Base-by-base conservation (phyloP, 2,888 invertebrate genomes). In the Disparrhopalites patrizii region DNA sequence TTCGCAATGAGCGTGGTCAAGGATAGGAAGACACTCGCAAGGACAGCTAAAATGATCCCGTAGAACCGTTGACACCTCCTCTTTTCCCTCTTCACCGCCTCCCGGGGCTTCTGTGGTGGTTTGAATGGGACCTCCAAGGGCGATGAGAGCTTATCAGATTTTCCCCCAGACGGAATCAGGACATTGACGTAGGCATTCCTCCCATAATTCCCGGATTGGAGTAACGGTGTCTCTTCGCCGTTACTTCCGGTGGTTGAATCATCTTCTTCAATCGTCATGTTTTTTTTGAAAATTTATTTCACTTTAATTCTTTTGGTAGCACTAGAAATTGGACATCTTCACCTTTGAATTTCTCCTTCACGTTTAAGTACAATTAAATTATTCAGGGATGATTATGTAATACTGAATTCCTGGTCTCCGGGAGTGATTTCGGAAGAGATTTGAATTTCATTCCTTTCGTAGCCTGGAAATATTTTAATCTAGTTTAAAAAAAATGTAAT, bases 31-130 rank as follows among this genome's bases (percentile, higher is more conserved):
- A 71, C 54, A 55, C 71, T 71, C 1, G 71, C 69, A 5, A 62
- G 50, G 1, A 73, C 20, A 3, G 68, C 70, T n/a, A 71, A 51
- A 40, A 71, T 62, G 10, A 73, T 71, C 1, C 73, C 73, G 31
- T 33, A 56, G 33, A 28, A 56, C 3, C 56, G 30, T 7, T 27
- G 10, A 25, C 56, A 56, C 31, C 36, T 36, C 15, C 36, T 36
- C 36, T 36, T 36, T 36, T 36, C 36, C 36, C 36, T 7, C 36
- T 10, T 7, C 8, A 36, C 36, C 7, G 8, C 36, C 15, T 36
- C 36, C 36, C 36, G 36, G 15, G 36, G 7, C 15, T 36, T 36
- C 15, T 7, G 8, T 36, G 36, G 36, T 36, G 36, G 36, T 36
- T 15, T 36, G 36, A 36, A 36, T 36, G 36, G 36, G 8, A 36